Base-by-base conservation (phyloP, 2,113 vertebrate genomes). In the Tupaia chinensis region DNA sequence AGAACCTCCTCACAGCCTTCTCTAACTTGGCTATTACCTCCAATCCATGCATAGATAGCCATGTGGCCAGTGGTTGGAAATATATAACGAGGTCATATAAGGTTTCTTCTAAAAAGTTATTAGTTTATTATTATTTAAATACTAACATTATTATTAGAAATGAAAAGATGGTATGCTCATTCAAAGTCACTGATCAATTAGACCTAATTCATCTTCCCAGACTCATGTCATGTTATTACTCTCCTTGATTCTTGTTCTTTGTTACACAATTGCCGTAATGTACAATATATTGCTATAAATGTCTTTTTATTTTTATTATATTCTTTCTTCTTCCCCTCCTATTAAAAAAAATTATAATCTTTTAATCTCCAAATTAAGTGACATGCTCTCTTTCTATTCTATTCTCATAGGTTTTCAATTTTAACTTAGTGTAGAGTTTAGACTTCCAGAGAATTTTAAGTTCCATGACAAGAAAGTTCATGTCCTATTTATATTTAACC, bases 351-450 rank as follows among this genome's bases (percentile, higher is more conserved):
- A 7, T 2, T 0, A 9, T 44, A 32, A n/a, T 60, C 54, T 69
- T 91, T 81, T 2, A 91, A 12, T 73, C 5, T 1, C 22, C 34
- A 82, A 66, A 2, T 73, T 65, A 76, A 89, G 68, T 79, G 2
- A 1, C 3, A 32, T 3, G 54, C 9, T 58, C 8, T 85, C 11
- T 9, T 96, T 91, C 29, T 32, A 65, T 56, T 86, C 19, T 7
- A 89, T 94, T 87, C 68, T 16, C 56, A 79, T 23, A 56, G 54
- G 13, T 74, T 91, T 94, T 61, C 10, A 69, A 63, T 12, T 91
- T 95, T 85, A 83, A 7, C 22, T 79, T 69, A 54, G 54, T n/a
- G 90, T 80, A 90, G 14, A 8, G 72, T 93, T 91, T 73, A 72
- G 4, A 72, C 69, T 5, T 14, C n/a, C 25, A 92, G 20, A 11